A percentile compares a stretch with the other conserved stretches of the same genome.
Evolutionary conservation across 2,797 vertebrate genomes (phyloP).

Genomic region (Bradypodion ventrale): DNA sequence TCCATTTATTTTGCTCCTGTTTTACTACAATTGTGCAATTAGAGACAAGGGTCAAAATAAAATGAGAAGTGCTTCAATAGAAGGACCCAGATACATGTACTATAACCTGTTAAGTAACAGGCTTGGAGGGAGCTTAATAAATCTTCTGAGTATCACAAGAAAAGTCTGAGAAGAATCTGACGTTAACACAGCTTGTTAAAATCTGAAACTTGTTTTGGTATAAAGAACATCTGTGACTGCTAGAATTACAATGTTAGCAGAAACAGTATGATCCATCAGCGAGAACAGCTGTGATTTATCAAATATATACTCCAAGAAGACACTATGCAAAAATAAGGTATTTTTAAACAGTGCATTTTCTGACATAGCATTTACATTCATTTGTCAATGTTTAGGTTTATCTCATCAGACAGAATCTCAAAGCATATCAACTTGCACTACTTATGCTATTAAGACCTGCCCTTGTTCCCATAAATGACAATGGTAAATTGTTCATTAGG

Average conservation of each 20-base stretch:
- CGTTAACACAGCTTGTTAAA: constrained; percentile 44
- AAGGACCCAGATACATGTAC: not conserved
- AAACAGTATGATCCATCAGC: constrained; percentile 49
- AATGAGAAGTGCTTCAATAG: not conserved
- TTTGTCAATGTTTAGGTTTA: constrained; percentile 79
- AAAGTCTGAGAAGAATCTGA: constrained; percentile 38
- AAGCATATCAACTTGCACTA: constrained; percentile 45
- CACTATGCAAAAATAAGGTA: constrained; percentile 24
- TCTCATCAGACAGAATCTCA: constrained; percentile 51
- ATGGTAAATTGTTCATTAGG: constrained; percentile 6
- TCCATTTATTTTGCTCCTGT: constrained; percentile 1
- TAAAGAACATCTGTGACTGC: constrained; percentile 48
- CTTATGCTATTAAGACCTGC: constrained; percentile 20
- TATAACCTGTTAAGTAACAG: not conserved
- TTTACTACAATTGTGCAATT: not conserved
- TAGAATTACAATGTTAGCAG: constrained; percentile 48
- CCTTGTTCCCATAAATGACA: constrained; percentile 14
- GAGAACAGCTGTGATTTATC: constrained; percentile 43
- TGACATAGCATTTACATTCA: constrained; percentile 92
- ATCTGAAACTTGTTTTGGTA: constrained; percentile 58
- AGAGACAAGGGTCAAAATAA: not conserved
- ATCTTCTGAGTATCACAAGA: constrained; percentile 15
- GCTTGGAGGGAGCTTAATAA: not conserved
- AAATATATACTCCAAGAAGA: constrained; percentile 54
- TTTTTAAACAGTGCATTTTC: constrained; percentile 68